phyloP scores from a whole-genome alignment of 2,888 invertebrate genomes.

The Cephus sareptanus region DNA sequence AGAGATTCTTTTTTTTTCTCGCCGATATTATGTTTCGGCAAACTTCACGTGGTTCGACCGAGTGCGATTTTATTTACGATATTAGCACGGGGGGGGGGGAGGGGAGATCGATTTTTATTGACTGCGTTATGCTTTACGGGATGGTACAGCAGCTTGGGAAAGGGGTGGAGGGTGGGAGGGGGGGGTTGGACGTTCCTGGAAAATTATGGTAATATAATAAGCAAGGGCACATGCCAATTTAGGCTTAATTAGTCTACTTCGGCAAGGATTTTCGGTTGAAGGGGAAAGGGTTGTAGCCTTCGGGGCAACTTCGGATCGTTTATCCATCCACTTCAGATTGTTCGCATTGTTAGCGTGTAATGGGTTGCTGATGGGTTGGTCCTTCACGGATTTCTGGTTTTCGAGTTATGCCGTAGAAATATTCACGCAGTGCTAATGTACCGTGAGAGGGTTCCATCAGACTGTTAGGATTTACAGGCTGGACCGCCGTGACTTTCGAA shows the following conservation, averaged over 20 bases:
- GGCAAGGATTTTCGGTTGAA: constrained; percentile 13
- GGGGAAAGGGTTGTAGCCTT: constrained; percentile 14
- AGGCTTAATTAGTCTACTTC: constrained; percentile 18
- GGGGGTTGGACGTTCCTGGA: background rate
- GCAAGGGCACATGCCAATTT: constrained; percentile 17
- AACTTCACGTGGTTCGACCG: background rate
- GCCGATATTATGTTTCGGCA: background rate
- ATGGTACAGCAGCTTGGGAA: no score
- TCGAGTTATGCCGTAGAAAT: constrained; percentile 15
- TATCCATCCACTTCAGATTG: constrained; percentile 24
- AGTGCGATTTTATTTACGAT: background rate
- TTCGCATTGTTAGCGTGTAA: constrained; percentile 25
- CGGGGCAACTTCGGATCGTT: constrained; percentile 15
- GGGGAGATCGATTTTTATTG: background rate
- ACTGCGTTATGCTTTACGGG: background rate
- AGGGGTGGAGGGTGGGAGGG: background rate
- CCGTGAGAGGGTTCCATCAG: background rate
- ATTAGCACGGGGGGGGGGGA: background rate
- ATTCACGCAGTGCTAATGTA: background rate
- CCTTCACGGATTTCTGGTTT: constrained; percentile 20
- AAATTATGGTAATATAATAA: constrained; percentile 12
- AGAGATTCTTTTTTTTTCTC: background rate
- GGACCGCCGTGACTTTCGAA: background rate
- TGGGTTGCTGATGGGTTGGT: constrained; percentile 21
- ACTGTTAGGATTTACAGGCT: background rate